Conservation (phyloP, 2,113 vertebrate genomes). For the Actinemys pallida region DNA sequence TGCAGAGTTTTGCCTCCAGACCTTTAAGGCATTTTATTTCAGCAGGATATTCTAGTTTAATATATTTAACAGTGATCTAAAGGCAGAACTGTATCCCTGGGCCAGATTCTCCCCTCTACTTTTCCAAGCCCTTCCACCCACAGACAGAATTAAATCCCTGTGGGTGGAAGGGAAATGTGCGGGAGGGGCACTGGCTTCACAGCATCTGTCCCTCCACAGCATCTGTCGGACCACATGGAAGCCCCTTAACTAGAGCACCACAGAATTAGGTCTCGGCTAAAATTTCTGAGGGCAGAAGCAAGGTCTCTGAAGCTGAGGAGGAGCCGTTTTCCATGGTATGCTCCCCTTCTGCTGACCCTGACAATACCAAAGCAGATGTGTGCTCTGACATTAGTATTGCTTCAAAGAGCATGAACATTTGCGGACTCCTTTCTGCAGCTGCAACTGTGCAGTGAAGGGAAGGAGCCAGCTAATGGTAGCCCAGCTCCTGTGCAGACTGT, state of each 20-base stretch:
- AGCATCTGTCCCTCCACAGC: background rate
- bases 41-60: background rate
- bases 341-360: background rate
- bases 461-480: background rate
- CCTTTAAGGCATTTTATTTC: background rate
- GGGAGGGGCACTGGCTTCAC: background rate
- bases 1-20: conserved; percentile 8
- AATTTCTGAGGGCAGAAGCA: background rate
- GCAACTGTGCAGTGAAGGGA: background rate
- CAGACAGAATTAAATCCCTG: background rate
- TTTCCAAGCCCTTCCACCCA: background rate
- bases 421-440: background rate
- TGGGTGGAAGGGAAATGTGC: background rate
- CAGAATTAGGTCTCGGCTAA: background rate
- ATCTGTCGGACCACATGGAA: background rate
- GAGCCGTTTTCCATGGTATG: no score
- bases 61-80: background rate
- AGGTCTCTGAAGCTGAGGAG: background rate
- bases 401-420: background rate
- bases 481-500: background rate
- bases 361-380: background rate
- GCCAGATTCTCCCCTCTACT: background rate
- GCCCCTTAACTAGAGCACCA: background rate
- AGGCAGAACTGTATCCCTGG: background rate
- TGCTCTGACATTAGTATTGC: background rate